Conservation (phyloP, 2,888 invertebrate species). For the Linnaemya tessellans region DNA sequence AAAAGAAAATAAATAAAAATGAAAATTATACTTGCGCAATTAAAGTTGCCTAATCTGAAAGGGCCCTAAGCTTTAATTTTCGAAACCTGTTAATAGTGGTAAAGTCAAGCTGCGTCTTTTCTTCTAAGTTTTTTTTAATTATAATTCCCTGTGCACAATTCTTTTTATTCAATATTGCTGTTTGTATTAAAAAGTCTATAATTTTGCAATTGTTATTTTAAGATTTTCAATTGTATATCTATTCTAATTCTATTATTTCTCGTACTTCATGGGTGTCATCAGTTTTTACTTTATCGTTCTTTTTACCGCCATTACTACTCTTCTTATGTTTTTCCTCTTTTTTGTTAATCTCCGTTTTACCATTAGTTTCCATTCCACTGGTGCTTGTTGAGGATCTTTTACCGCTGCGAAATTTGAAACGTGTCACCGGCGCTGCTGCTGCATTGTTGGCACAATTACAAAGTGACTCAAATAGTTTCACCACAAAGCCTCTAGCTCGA, state of each 20-base stretch:
- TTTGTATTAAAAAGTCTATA: constrained; percentile 44
- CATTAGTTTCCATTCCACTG: constrained; percentile 58
- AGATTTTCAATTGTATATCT: constrained; percentile 20
- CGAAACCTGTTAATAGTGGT: constrained; percentile 62
- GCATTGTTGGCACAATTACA: constrained; percentile 87
- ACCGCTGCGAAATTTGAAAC: constrained; percentile 79
- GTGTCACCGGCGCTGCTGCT: constrained; percentile 84
- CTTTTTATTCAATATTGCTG: constrained; percentile 45
- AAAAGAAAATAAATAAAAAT: no score
- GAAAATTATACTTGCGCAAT: no score
- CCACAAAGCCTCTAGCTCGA: constrained; percentile 86
- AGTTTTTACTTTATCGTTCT: constrained; percentile 56
- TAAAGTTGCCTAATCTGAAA: no score
- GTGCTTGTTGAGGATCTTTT: constrained; percentile 76
- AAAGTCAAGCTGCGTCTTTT: constrained; percentile 32
- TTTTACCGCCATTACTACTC: constrained; percentile 55
- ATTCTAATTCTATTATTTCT: constrained; percentile 66
- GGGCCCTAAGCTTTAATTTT: not conserved
- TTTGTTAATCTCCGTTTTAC: constrained; percentile 51
- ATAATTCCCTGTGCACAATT: constrained; percentile 8
- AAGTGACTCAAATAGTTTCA: constrained; percentile 86
- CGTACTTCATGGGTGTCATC: constrained; percentile 71
- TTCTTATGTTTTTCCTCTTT: constrained; percentile 63
- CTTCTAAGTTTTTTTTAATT: not conserved
- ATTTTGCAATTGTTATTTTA: constrained; percentile 26